Conservation (phyloP, 2,888 invertebrate genomes). For the Chromoteleia sp. region DNA sequence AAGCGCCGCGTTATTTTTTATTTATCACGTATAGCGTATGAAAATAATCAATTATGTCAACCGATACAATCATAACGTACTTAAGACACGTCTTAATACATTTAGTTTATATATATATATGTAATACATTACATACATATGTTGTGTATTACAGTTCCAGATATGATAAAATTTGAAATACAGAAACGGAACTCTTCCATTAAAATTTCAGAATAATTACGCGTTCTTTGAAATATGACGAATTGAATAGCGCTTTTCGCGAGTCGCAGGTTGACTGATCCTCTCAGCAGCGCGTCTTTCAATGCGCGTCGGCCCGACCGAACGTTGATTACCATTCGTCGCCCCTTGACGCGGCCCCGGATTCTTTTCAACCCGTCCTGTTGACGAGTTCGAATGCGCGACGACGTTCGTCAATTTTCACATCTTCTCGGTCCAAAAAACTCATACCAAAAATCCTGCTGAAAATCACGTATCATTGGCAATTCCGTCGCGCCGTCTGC, state of each 20-base stretch:
- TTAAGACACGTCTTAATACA: too few species aligned
- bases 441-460: slow-evolving; percentile 15
- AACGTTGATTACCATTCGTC: slow-evolving; percentile 76
- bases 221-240: slow-evolving; percentile 33
- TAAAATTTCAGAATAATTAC: slow-evolving; percentile 2
- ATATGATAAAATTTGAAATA: too few species aligned
- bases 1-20: slow-evolving; percentile 1
- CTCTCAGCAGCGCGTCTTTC: slow-evolving; percentile 81
- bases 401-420: slow-evolving; percentile 69
- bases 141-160: too few species aligned
- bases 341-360: slow-evolving; percentile 71
- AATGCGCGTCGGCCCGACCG: slow-evolving; percentile 73
- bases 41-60: too few species aligned
- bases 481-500: neutral
- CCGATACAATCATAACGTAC: too few species aligned
- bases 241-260: slow-evolving; percentile 47
- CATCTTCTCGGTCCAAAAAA: slow-evolving; percentile 43
- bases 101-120: too few species aligned
- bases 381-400: slow-evolving; percentile 69
- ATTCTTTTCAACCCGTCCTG: slow-evolving; percentile 70
- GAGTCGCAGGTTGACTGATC: slow-evolving; percentile 77
- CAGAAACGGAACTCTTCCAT: neutral
- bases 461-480: slow-evolving; percentile 4
- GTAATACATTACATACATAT: too few species aligned
- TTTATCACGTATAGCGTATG: neutral